Conservation (phyloP, 1,140 invertebrate species). For the Philopotamus ludificatus region DNA sequence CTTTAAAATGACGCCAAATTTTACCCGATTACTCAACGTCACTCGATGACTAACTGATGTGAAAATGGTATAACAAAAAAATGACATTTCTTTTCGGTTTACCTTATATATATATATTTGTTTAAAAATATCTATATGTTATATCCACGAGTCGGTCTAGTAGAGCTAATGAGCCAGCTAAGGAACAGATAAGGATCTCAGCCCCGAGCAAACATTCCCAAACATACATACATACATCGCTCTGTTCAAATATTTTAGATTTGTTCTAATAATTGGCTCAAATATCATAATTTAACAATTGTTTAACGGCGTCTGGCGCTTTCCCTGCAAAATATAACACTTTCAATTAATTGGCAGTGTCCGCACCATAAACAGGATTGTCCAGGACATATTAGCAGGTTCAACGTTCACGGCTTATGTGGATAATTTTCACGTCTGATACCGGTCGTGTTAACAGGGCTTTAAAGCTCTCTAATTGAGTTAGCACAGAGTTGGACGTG, state of each 20-base stretch:
- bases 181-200: neutral
- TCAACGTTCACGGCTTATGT: neutral
- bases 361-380: neutral
- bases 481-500: slow-evolving; percentile 1
- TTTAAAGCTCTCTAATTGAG: slow-evolving; percentile 11
- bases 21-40: too few relatives aligned
- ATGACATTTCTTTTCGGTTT: too few relatives aligned
- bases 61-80: too few relatives aligned
- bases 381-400: neutral
- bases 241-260: neutral
- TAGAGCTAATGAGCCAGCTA: neutral
- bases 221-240: neutral
- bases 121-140: too few relatives aligned
- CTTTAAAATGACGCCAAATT: too few relatives aligned
- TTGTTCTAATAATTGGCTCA: neutral
- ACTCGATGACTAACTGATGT: too few relatives aligned
- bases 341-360: neutral
- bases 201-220: neutral
- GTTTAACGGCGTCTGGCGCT: neutral
- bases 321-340: neutral
- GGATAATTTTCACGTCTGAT: slow-evolving; percentile 5
- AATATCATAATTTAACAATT: neutral
- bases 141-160: too few relatives aligned
- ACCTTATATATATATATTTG: too few relatives aligned
- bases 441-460: slow-evolving; percentile 5